Base-by-base conservation (phyloP, 2,797 vertebrate species). In the Peromyscus aztecus region DNA sequence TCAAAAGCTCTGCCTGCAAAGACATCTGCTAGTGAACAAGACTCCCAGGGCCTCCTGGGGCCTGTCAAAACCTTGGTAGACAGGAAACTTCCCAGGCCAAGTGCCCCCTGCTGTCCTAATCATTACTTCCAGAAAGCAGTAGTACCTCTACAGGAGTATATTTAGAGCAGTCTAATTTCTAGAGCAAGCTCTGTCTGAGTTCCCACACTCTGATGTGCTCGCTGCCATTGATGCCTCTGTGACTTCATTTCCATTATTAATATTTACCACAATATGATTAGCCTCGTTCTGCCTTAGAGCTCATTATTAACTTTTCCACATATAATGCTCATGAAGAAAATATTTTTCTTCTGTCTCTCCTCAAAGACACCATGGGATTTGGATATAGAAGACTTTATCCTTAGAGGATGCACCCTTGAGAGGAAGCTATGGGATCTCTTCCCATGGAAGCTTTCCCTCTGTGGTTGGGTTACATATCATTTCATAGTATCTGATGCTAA, bases 141-240 rank as follows among this genome's bases (percentile, higher is more conserved):
- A 86, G 83, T 69, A 80, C 82, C 89, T 92, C 89, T 17, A 65
- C 7, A 0, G 5, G 78, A 84, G 19, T 95, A 97, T 95, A 95
- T 97, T 97, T 73, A 95, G 96, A 90, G 84, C 46, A 94, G 71
- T 57, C 75, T 89, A 55, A 90, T 96, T 95, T 97, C 76, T 91
- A 87, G 78, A 97, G 86, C 67, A 65, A 75, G 75, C 88, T 80
- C 67, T 52, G n/a, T 75, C 57, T 83, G 82, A 90, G 59, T 65
- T 40, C 27, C 37, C 75, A 67, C 52, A 59, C 40, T 87, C 0
- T 67, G 12, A 2, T 71, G 46, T 19, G 21, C 21, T 49, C 16
- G 34, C 40, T 40, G 31, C 65, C 55, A 31, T 29, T 29, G 67
- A 73, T 92, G 76, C 16, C 19, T 93, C 91, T 49, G 75, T 65